These are phyloP conservation scores for Brachionus sp. DNA, from an alignment of 1,140 invertebrate genomes.

Conservation along the genomic window DNA sequence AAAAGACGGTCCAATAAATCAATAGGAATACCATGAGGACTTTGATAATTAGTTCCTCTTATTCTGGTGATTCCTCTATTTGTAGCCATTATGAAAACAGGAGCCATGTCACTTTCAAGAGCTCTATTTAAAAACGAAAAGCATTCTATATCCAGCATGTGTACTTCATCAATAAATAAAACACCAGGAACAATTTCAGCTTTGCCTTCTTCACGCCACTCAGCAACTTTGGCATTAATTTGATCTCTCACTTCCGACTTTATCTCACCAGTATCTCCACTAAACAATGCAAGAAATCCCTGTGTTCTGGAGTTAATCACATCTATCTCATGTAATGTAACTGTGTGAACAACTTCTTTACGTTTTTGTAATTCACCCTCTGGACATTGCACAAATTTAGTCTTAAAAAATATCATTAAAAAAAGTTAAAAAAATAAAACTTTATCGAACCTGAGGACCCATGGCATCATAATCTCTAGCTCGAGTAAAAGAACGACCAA, in stretches of 20 bases:
- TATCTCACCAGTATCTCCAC: slow-evolving; percentile 97
- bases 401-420: slow-evolving; percentile 52
- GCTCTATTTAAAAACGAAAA: slow-evolving; percentile 96
- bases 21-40: slow-evolving; percentile 92
- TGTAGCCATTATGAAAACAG: slow-evolving; percentile 97
- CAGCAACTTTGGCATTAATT: slow-evolving; percentile 94
- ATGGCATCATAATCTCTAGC: slow-evolving; percentile 97
- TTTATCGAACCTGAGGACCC: slow-evolving; percentile 70
- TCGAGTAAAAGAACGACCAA: slow-evolving; percentile 89
- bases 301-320: slow-evolving; percentile 95
- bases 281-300: slow-evolving; percentile 94
- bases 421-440: background rate
- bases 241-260: slow-evolving; percentile 94
- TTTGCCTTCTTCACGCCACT: slow-evolving; percentile 98
- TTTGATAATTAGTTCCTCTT: slow-evolving; percentile 84
- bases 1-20: slow-evolving; percentile 92
- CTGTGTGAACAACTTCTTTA: slow-evolving; percentile 97
- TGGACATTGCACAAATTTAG: slow-evolving; percentile 92
- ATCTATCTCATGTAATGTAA: slow-evolving; percentile 96
- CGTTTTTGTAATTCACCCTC: slow-evolving; percentile 96
- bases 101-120: slow-evolving; percentile 91
- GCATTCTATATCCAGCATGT: slow-evolving; percentile 98
- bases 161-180: slow-evolving; percentile 70
- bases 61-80: slow-evolving; percentile 94
- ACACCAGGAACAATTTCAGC: slow-evolving; percentile 96